Evolutionary conservation across 2,113 vertebrate genomes (phyloP), one percentile per base, ranked within the genome.

Genomic region (Oenanthe melanoleuca): DNA sequence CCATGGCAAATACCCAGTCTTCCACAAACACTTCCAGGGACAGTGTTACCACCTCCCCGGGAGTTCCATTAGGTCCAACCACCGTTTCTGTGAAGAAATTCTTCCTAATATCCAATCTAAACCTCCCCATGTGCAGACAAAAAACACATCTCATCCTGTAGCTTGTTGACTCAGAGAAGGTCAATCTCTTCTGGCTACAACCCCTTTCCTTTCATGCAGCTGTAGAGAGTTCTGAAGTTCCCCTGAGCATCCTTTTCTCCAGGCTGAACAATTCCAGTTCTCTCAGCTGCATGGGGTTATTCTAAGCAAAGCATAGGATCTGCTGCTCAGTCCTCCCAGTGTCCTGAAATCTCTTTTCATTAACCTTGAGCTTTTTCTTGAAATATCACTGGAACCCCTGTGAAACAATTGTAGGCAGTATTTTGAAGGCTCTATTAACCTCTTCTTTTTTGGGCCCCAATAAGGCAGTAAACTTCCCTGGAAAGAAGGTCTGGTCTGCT

Each of bases 161-260:
- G 8, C 17, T 57, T 33, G 26, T 1, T 57, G 26, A 8, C 22
- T 65, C 31, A 31, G 34, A 34, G 20, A 63, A 63, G 31, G 50
- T 19, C 10, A 26, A 3, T 8, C 3, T 22, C 6, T 57, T 44
- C 25, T 9, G 31, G 8, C 44, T 59, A 22, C 44, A 50, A 6
- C 0, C 2, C 9, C 17, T 14, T 44, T 59, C 17, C 17, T 33
- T 52, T 26, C 21, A 59, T 0, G 0, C 26, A 19, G 26, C 1
- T 22, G 25, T 26, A 37, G 21, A 16, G 25, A 67, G 26, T 8
- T 61, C 37, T 16, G 66, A 52, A 31, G 10, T 11, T 60, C 14
- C 37, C 14, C 21, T 19, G 14, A 59, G 21, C 14, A 37, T 37
- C 26, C 45, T 69, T 52, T 60, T 44, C 26, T 77, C 26, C 44